Evolutionary conservation across 2,888 invertebrate genomes (phyloP), one percentile per base, ranked within the genome.

Genomic region (Yponomeuta malinellus): DNA sequence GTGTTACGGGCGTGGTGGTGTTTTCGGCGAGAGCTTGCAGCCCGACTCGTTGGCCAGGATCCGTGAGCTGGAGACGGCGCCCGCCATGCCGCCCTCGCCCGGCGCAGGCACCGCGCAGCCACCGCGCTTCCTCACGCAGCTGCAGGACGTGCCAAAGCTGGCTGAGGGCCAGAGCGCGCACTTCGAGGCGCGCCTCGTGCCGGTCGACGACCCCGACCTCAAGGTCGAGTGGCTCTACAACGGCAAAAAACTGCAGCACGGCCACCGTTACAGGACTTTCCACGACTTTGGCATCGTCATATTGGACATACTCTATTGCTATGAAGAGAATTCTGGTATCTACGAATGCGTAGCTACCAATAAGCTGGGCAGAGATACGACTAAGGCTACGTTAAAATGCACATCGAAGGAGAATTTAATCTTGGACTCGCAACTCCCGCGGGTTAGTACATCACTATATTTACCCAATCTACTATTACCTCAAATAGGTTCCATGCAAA

Each of bases 201-300:
- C 99, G 0, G 95, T 98, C 37, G 97, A 97, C 72, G 99, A 99
- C 92, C 98, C 99, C 5, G 97, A 98, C 78, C 94, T 99, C 74
- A 96, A 95, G 76, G 98, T 98, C 29, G 98, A 98, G 88, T 98
- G 98, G 98, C 97, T 96, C 87, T 97, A 97, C 84, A 97, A 98
- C 82, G 98, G 97, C 73, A 96, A 97, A 85, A 98, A 97, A 83
- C 90, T 98, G 77, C 97, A 97, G 1, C 96, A 97, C 89, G 99
- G 99, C 70, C 98, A 99, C 87, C 95, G 99, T 76, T 99, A 98
- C 88, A 95, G 98, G 78, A 98, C 98, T 71, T 98, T 98, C 96
- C 98, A 98, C 83, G 98, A 99, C 83, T 99, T 99, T 85, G 98
- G 98, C 73, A 97, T 98, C 81, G 98, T 98, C 69, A 98, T 98